Percentiles rank a stretch among this genome's conserved stretches.
phyloP scores from a whole-genome alignment of 1,140 invertebrate species.

The Dryas iulia region DNA sequence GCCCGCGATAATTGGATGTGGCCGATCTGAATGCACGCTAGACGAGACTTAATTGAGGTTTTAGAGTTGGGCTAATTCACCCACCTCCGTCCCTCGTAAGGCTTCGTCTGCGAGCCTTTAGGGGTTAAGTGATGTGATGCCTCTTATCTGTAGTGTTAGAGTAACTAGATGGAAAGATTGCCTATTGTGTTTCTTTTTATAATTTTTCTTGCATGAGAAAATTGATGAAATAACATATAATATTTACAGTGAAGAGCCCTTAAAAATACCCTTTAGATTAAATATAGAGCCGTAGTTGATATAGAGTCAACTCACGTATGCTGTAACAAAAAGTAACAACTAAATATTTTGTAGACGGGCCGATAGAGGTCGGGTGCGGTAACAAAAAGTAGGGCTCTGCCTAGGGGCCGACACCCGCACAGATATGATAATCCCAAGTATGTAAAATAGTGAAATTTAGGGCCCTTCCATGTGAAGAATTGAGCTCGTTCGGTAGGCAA shows the following conservation, averaged over 20 bases:
- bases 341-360: slow-evolving; percentile 75
- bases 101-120: slow-evolving; percentile 52
- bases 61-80: slow-evolving; percentile 77
- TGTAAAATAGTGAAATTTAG: slow-evolving; percentile 80
- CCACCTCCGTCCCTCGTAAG: slow-evolving; percentile 64
- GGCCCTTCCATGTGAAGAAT: slow-evolving; percentile 78
- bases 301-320: slow-evolving; percentile 71
- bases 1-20: slow-evolving; percentile 75
- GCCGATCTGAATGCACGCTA: slow-evolving; percentile 70
- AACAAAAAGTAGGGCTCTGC: slow-evolving; percentile 67
- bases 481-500: slow-evolving; percentile 70
- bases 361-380: slow-evolving; percentile 72
- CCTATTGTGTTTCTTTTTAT: no score
- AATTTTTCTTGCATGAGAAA: background rate
- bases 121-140: slow-evolving; percentile 54
- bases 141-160: slow-evolving; percentile 10
- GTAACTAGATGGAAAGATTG: background rate
- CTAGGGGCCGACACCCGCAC: slow-evolving; percentile 58
- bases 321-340: slow-evolving; percentile 77
- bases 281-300: slow-evolving; percentile 48
- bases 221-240: background rate
- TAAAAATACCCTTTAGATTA: background rate
- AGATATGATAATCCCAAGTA: slow-evolving; percentile 78
- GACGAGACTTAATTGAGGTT: slow-evolving; percentile 79
- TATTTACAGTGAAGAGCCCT: background rate